These are phyloP conservation scores for Hyperoplus lanceolatus DNA, from an alignment of 2,797 vertebrate genomes.

Conservation along the genomic window DNA sequence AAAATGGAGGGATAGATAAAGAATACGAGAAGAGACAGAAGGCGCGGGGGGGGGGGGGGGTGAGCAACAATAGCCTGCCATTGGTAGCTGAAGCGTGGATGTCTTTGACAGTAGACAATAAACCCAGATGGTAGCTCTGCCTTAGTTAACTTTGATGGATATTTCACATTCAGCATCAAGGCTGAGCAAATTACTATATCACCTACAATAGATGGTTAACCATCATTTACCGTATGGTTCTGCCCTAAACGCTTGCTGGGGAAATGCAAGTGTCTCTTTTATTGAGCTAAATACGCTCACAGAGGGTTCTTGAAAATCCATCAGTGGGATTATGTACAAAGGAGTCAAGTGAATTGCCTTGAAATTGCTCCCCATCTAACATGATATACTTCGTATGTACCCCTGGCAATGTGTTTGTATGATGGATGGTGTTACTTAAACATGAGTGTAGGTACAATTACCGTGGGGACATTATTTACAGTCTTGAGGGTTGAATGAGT, in stretches of 20 bases:
- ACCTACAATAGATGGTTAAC: conserved; percentile 56
- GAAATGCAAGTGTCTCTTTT: conserved; percentile 32
- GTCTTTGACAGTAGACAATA: conserved; percentile 81
- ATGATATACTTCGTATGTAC: conserved; percentile 14
- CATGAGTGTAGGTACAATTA: conserved; percentile 16
- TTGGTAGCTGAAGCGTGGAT: conserved; percentile 69
- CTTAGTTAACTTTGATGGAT: conserved; percentile 84
- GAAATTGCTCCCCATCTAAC: conserved; percentile 25
- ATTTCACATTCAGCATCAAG: conserved; percentile 66
- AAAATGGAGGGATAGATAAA: conserved; percentile 35
- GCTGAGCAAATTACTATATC: conserved; percentile 61
- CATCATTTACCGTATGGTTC: conserved; percentile 51
- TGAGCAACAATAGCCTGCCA: conserved; percentile 56
- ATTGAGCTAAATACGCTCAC: conserved; percentile 39
- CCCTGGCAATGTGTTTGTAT: conserved; percentile 10
- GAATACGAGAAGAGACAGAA: conserved; percentile 54
- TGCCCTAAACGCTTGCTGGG: conserved; percentile 18
- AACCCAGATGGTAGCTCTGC: conserved; percentile 80
- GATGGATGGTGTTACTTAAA: conserved; percentile 32
- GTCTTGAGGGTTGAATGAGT: conserved; percentile 4
- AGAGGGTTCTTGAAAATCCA: conserved; percentile 34
- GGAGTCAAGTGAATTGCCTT: conserved; percentile 25
- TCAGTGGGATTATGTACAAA: conserved; percentile 36
- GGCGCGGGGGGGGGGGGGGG: conserved; percentile 36
- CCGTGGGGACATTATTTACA: conserved; percentile 11